phyloP scores from a whole-genome alignment of 2,888 invertebrate genomes.

The Limnephilus auricula region DNA sequence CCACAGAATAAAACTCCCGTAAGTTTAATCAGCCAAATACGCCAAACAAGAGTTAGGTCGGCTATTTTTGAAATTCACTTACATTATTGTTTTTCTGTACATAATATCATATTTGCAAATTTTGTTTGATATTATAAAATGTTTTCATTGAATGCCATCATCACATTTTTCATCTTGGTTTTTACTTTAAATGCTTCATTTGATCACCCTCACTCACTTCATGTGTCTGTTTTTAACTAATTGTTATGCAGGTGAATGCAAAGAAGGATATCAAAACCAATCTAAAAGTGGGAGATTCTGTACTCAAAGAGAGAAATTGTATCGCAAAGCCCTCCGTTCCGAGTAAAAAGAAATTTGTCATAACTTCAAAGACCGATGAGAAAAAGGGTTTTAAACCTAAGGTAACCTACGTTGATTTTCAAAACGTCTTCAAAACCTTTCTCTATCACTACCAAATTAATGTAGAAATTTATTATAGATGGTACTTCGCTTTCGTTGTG shows the following conservation, averaged over 20 bases:
- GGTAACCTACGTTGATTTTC: slow-evolving; percentile 53
- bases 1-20: slow-evolving; percentile 58
- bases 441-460: not conserved
- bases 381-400: slow-evolving; percentile 68
- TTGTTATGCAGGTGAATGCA: slow-evolving; percentile 65
- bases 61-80: not conserved
- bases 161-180: slow-evolving; percentile 44
- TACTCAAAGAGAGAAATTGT: slow-evolving; percentile 63
- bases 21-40: slow-evolving; percentile 43
- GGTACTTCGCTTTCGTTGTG: not conserved
- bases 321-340: slow-evolving; percentile 64
- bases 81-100: slow-evolving; percentile 1
- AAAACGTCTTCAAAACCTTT: slow-evolving; percentile 8
- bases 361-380: slow-evolving; percentile 70
- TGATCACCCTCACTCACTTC: slow-evolving; percentile 48
- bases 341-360: slow-evolving; percentile 67
- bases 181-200: not conserved
- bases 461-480: slow-evolving; percentile 1
- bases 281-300: slow-evolving; percentile 66
- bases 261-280: slow-evolving; percentile 68
- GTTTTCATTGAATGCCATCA: slow-evolving; percentile 38
- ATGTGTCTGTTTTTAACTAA: slow-evolving; percentile 53
- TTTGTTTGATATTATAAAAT: slow-evolving; percentile 14
- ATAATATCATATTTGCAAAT: not conserved
- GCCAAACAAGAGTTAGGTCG: too few species aligned